phyloP scores from a whole-genome alignment of 2,113 vertebrate genomes.

The Myrmecobius fasciatus region DNA sequence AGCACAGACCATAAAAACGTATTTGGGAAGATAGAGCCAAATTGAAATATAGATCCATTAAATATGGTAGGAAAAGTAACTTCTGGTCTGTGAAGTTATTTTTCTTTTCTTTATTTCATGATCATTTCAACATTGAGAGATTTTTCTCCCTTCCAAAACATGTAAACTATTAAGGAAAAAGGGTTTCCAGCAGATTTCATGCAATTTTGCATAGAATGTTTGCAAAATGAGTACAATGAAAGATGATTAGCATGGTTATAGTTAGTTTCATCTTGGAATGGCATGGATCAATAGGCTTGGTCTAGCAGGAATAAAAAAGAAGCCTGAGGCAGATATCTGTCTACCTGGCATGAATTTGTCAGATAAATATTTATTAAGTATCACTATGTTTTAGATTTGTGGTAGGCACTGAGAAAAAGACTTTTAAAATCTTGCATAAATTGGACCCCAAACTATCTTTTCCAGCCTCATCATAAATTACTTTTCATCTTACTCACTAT shows the following conservation, averaged over 20 bases:
- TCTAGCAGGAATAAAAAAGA: not conserved
- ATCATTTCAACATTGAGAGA: slow-evolving; percentile 49
- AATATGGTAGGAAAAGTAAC: slow-evolving; percentile 64
- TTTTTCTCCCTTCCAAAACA: slow-evolving; percentile 16
- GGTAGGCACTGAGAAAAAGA: not conserved
- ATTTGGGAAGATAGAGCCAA: slow-evolving; percentile 72
- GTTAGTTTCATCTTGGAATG: not conserved
- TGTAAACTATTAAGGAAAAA: slow-evolving; percentile 53
- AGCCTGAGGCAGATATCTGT: not conserved
- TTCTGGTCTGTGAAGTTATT: slow-evolving; percentile 73
- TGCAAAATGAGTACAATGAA: slow-evolving; percentile 16
- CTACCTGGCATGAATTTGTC: not conserved
- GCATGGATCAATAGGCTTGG: not conserved
- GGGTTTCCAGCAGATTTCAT: slow-evolving; percentile 37
- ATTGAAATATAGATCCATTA: slow-evolving; percentile 81
- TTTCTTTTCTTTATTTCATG: slow-evolving; percentile 62
- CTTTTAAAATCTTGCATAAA: not conserved
- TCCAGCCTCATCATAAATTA: not conserved
- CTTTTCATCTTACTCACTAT: not conserved
- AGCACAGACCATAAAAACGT: slow-evolving; percentile 73
- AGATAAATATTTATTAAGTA: not conserved
- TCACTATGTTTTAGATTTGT: not conserved
- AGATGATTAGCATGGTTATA: not conserved
- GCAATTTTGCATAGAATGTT: not conserved
- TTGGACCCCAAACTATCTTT: not conserved